Evolutionary conservation across 2,888 invertebrate genomes (phyloP), one percentile per base, ranked within the genome.

Genomic region (Drosophila limbata): DNA sequence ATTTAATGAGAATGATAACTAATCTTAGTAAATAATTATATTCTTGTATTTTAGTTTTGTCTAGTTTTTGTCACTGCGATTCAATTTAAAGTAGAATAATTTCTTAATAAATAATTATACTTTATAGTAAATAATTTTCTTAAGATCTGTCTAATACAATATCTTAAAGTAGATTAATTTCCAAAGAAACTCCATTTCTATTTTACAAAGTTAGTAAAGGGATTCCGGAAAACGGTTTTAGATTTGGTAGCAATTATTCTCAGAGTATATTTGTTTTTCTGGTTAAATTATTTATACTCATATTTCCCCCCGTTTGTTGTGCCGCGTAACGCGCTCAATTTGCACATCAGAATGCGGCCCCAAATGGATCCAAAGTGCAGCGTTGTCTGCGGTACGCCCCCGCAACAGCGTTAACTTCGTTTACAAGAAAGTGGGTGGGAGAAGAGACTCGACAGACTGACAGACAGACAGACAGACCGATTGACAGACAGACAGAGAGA

Each of bases 301-400:
- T 37, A 48, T 33, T 50, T 55, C 39, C 31, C 51, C 28, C 62
- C 39, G 9, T 35, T 19, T 47, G 40, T 13, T 8, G 19, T 60
- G 50, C 35, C 35, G 64, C 48, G 31, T 35, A 33, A 5, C 3
- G 33, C 48, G 55, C 66, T 59, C 42, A 57, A 55, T 61, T 59
- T 65, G 59, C 71, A 59, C 50, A 59, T 31, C 51, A 59, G 65
- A 71, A 70, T 67, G 67, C 59, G 62, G 60, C 55, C 52, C 56
- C 77, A 47, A 70, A 74, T 64, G 78, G 56, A 67, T 84, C 88
- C 84, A 84, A 84, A 88, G 84, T 85, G 77, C 84, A 88, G 33
- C 55, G 47, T 15, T 55, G 75, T 64, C 52, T 44, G 62, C 64
- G 59, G 53, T 69, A 69, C 73, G 83, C 70, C 80, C 79, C 47